These are phyloP conservation scores for Eospalax fontanierii DNA, from an alignment of 2,797 vertebrate species.

Conservation along the genomic window DNA sequence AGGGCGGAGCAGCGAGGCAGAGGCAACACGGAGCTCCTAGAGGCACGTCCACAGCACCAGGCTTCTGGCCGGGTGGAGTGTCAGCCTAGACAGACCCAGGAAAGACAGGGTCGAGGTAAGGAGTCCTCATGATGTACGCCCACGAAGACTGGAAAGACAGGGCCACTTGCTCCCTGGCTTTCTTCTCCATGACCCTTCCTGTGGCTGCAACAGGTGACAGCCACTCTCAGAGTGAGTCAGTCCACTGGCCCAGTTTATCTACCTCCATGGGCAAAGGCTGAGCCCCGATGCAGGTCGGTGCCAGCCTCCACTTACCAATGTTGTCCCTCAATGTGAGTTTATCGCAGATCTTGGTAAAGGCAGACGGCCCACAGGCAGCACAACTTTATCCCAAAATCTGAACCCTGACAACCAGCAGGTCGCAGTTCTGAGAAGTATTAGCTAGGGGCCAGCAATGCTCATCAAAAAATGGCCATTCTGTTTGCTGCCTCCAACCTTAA, in stretches of 20 bases:
- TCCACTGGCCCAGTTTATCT: not conserved
- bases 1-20: not conserved
- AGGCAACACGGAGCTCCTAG: not conserved
- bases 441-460: not conserved
- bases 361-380: rapidly evolving
- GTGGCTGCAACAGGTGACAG: not conserved
- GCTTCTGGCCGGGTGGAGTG: not conserved
- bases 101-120: too few species aligned
- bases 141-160: rapidly evolving
- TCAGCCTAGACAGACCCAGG: not conserved
- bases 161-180: too few species aligned
- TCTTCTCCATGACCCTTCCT: not conserved
- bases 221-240: not conserved
- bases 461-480: not conserved
- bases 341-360: not conserved
- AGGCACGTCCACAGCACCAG: not conserved
- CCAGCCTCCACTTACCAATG: rapidly evolving
- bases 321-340: not conserved
- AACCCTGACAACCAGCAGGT: not conserved
- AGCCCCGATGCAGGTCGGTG: not conserved
- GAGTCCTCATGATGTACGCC: rapidly evolving
- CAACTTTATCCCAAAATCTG: too few species aligned
- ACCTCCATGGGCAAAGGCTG: not conserved
- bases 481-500: not conserved
- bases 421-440: not conserved